These are phyloP conservation scores for Agrypnia vestita DNA, from an alignment of 1,140 invertebrate species.

Conservation along the genomic window DNA sequence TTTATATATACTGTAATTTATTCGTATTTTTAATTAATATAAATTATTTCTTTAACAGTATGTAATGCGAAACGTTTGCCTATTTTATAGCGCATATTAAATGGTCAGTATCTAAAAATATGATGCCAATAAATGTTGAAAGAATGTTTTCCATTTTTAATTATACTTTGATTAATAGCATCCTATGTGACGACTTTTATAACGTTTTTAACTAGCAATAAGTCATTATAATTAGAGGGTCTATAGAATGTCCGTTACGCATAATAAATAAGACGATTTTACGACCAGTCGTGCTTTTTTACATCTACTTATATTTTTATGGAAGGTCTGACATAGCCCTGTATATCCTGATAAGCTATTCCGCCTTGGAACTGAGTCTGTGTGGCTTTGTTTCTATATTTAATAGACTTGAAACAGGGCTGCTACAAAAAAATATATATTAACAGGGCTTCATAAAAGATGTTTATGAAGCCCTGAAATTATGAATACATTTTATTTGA, in stretches of 20 bases:
- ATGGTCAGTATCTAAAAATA: no score
- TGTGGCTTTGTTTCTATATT: slow-evolving; percentile 29
- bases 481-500: no score
- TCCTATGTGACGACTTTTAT: slow-evolving; percentile 14
- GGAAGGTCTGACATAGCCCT: slow-evolving; percentile 8
- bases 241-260: slow-evolving; percentile 24
- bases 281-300: slow-evolving; percentile 2
- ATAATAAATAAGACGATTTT: slow-evolving; percentile 11
- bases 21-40: no score
- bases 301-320: slow-evolving; percentile 34
- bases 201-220: slow-evolving; percentile 22
- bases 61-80: no score
- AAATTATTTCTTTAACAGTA: no score
- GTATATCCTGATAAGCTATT: slow-evolving; percentile 14
- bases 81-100: no score
- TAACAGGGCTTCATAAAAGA: no score
- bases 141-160: background rate
- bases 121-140: no score
- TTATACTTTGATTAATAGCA: slow-evolving; percentile 35
- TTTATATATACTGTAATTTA: no score
- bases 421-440: background rate
- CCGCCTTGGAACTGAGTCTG: background rate
- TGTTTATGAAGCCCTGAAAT: no score
- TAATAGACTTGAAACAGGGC: background rate
- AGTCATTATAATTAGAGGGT: slow-evolving; percentile 37